Evolutionary conservation across 2,888 invertebrate genomes (phyloP), one percentile per base, ranked within the genome.

Genomic region (Diarsia dahlii): DNA sequence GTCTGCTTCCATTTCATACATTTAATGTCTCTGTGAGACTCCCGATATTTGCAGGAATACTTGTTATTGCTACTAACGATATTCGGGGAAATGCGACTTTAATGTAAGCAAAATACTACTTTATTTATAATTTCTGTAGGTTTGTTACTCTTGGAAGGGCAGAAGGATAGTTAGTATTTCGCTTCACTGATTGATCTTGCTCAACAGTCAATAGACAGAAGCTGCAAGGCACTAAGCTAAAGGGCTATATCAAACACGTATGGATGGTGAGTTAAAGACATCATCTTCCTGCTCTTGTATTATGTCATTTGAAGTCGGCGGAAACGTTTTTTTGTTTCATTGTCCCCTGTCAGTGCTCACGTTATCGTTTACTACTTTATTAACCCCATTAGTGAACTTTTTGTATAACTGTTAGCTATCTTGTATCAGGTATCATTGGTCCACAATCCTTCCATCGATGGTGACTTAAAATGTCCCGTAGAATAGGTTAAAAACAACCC

Each of bases 101-200:
- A 48, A 48, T 74, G 15, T 74, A 9, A 60, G 15, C 45, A 45
- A 60, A 60, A 50, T n/a, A 60, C 5, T 2, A 15, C 45, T 75
- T 8, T 52, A 52, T 52, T 15, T 62, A 18, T 12, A 18, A 23
- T 20, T n/a, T 76, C 46, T 20, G 20, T 46, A 46, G 8, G 0
- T 15, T 4, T 45, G 10, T 28, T 15, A 23, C 12, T 60, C 18
- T 9, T 39, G 50, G 23, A 60, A 73, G 45, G 15, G 48, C 12
- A 45, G 28, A 8, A n/a, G 34, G 28, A 4, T n/a, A n/a, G 28
- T 45, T 20, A 39, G 6, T 20, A 52, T n/a, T 3, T 23, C 39
- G 48, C 15, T 39, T 48, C 23, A 9, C 18, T 34, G 23, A 48
- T 28, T 58, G 58, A 58, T 58, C 15, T 28, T 58, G 28, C 9